Evolutionary conservation across 2,113 vertebrate genomes (phyloP), one percentile per base, ranked within the genome.

Genomic region (Gallinago jamesoni): DNA sequence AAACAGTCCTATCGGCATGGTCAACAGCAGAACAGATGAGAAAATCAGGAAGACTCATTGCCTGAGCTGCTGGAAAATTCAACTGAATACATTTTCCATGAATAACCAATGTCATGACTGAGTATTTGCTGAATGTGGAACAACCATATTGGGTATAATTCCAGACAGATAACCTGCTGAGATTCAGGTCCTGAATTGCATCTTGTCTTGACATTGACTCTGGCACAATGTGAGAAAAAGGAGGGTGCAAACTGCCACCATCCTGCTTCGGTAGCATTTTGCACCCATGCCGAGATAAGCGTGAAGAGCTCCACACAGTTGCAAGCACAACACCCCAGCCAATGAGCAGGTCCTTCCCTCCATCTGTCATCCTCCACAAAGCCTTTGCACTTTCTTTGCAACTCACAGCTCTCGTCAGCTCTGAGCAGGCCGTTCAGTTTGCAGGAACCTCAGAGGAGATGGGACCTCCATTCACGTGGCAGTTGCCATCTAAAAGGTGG

Each of bases 301-400:
- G 55, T 55, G 78, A 93, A 95, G 57, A 21, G 15, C 68, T 93
- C 72, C 72, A 74, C 72, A 74, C 86, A 93, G 45, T n/a, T 66
- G 59, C 2, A 12, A 93, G 75, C 19, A 53, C 3, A 10, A n/a
- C 73, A 9, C 55, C 53, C 37, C 73, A 78, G 74, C 41, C 41
- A 81, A 20, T 0, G 1, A 52, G 33, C 2, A 0, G 43, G 83
- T 83, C 79, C 60, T 83, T 87, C 59, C 73, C 67, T 93, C 92
- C 93, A 96, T 95, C 92, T 97, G 92, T 56, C 53, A 60, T 12
- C 68, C 21, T 90, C 14, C 23, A 27, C 20, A 48, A 73, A 69
- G 75, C 72, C 75, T 90, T 78, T 84, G 47, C 87, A 37, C 56
- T 75, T 84, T 13, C 19, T 47, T 84, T 84, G 37, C 76, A 87